Percentiles rank a stretch among this genome's conserved stretches.
These are phyloP conservation scores for Pseudococcus jackbeardsleyi DNA, from an alignment of 2,888 invertebrate species.

Conservation along the genomic window DNA sequence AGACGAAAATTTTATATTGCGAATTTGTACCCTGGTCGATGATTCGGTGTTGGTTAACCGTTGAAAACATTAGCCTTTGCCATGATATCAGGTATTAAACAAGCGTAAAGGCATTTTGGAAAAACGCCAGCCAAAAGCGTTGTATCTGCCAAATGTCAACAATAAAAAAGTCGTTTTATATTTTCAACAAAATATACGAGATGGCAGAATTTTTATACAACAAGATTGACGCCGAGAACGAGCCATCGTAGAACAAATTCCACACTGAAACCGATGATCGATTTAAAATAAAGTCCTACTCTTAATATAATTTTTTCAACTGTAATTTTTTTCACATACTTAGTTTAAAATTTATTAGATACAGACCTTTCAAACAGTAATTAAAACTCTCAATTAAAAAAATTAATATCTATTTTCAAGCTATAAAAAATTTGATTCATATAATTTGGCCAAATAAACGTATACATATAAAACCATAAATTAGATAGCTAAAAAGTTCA, in stretches of 20 bases:
- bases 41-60: constrained; percentile 31
- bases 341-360: not conserved
- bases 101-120: constrained; percentile 39
- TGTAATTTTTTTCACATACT: not conserved
- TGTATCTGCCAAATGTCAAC: constrained; percentile 45
- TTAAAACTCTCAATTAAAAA: too few relatives aligned
- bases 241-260: not conserved
- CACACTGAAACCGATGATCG: not conserved
- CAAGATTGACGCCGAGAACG: not conserved
- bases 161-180: constrained; percentile 51
- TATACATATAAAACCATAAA: not conserved
- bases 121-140: constrained; percentile 3
- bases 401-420: not conserved
- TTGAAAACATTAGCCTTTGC: constrained; percentile 48
- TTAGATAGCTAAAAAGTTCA: not conserved
- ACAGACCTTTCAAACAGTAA: too few relatives aligned
- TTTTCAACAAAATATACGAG: not conserved
- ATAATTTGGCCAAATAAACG: not conserved
- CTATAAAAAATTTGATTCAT: not conserved
- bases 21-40: constrained; percentile 30
- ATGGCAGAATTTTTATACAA: constrained; percentile 3
- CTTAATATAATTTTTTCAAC: not conserved
- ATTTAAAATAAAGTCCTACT: not conserved
- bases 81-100: constrained; percentile 38
- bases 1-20: not conserved